Conservation (phyloP, 2,888 invertebrate species). For the Osmoderma eremita region DNA sequence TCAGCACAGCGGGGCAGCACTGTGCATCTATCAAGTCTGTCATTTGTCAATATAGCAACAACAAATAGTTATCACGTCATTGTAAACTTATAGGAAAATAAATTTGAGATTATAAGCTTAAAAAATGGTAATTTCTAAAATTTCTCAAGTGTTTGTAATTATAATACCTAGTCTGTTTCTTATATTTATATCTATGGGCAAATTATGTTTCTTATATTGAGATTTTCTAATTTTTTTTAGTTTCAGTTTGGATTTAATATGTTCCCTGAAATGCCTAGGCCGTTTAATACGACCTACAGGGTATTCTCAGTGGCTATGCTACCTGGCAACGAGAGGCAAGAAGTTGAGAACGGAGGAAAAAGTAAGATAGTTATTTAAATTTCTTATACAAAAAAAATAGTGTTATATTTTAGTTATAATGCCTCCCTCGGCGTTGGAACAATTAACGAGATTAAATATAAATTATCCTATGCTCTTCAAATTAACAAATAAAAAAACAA, state of each 20-base stretch:
- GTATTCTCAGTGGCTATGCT: conserved; percentile 96
- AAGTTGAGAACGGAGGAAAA: conserved; percentile 96
- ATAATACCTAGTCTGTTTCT: no score
- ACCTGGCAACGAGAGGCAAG: conserved; percentile 91
- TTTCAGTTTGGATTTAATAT: conserved; percentile 90
- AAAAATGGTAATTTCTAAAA: no score
- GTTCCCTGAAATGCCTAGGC: conserved; percentile 85
- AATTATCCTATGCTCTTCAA: conserved; percentile 99
- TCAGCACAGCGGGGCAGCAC: no score
- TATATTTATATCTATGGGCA: no score
- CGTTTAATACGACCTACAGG: conserved; percentile 85
- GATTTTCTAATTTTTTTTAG: conserved; percentile 53
- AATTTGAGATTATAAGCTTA: no score
- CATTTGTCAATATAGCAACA: no score
- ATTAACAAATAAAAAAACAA: conserved; percentile 85
- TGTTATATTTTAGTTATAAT: conserved; percentile 82
- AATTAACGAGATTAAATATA: conserved; percentile 90
- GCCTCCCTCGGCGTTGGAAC: conserved; percentile 96
- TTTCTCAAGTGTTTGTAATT: no score
- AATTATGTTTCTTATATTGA: not conserved
- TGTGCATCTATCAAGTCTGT: no score
- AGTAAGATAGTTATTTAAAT: conserved; percentile 72
- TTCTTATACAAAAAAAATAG: not conserved
- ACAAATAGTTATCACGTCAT: no score
- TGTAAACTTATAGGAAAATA: no score